Percentiles rank a stretch among this genome's conserved stretches.
Evolutionary conservation across 2,113 vertebrate species (phyloP).

Genomic region (Salvator merianae): DNA sequence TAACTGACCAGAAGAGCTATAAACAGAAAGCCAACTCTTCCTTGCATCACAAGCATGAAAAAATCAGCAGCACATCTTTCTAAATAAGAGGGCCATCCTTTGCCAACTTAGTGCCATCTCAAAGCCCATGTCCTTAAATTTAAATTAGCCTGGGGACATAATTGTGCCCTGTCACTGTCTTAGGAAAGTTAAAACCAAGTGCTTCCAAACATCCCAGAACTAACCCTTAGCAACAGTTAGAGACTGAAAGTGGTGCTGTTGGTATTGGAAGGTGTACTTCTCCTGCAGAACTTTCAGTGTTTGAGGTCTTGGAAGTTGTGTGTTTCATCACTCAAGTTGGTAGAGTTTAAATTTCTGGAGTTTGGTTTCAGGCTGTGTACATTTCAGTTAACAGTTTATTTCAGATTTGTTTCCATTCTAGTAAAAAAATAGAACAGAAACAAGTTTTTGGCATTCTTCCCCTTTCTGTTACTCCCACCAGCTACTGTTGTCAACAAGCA

Average conservation of each 20-base stretch:
- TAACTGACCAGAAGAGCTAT: not conserved
- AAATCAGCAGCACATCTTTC: not conserved
- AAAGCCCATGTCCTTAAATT: not conserved
- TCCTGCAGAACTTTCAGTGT: not conserved
- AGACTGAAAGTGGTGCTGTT: not conserved
- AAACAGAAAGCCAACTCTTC: not conserved
- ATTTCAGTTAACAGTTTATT: not conserved
- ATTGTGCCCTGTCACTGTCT: not conserved
- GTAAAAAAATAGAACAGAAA: constrained; percentile 9
- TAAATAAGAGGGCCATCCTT: not conserved
- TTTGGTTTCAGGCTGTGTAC: not conserved
- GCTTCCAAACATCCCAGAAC: not conserved
- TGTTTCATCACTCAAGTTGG: not conserved
- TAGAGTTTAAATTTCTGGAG: not conserved
- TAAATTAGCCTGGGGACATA: not conserved
- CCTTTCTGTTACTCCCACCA: not conserved
- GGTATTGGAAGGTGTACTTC: not conserved
- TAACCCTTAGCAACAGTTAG: not conserved
- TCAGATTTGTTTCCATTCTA: constrained; percentile 7
- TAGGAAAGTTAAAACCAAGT: not conserved
- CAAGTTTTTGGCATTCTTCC: not conserved
- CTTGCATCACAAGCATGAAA: not conserved
- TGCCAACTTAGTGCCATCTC: not conserved
- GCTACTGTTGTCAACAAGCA: not conserved
- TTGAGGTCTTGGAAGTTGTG: not conserved